These are phyloP conservation scores for Lordiphosa fenestrarum DNA, from an alignment of 2,888 invertebrate genomes.

Conservation along the genomic window DNA sequence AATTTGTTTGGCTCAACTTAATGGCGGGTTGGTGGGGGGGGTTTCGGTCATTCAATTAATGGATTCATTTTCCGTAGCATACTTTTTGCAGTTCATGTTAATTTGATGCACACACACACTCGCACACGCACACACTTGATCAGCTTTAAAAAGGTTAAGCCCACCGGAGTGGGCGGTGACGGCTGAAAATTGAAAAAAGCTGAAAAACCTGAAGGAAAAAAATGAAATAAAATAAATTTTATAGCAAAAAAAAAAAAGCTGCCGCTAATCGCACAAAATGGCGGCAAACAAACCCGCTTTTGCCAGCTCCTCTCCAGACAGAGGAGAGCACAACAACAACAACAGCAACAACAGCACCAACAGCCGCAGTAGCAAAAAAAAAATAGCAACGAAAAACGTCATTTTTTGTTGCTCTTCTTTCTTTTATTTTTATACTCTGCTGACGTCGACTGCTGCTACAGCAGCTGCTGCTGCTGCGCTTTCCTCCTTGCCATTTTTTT, in stretches of 20 bases:
- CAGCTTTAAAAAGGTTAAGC: too few species aligned
- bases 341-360: neutral
- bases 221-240: too few species aligned
- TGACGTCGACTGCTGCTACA: constrained; percentile 33
- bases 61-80: too few species aligned
- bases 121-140: too few species aligned
- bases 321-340: constrained; percentile 13
- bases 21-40: too few species aligned
- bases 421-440: constrained; percentile 11
- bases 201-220: too few species aligned
- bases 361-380: constrained; percentile 33
- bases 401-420: constrained; percentile 31
- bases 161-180: too few species aligned
- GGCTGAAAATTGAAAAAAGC: too few species aligned
- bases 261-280: constrained; percentile 70
- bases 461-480: constrained; percentile 39
- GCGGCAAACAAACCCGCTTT: constrained; percentile 49
- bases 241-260: constrained; percentile 21
- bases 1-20: too few species aligned
- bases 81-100: too few species aligned
- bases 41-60: too few species aligned
- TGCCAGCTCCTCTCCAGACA: constrained; percentile 24
- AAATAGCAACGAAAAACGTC: constrained; percentile 51
- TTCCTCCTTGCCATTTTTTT: constrained; percentile 18
- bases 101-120: too few species aligned